Conservation (phyloP, 2,797 vertebrate species). For the Arctocebus calabarensis region DNA sequence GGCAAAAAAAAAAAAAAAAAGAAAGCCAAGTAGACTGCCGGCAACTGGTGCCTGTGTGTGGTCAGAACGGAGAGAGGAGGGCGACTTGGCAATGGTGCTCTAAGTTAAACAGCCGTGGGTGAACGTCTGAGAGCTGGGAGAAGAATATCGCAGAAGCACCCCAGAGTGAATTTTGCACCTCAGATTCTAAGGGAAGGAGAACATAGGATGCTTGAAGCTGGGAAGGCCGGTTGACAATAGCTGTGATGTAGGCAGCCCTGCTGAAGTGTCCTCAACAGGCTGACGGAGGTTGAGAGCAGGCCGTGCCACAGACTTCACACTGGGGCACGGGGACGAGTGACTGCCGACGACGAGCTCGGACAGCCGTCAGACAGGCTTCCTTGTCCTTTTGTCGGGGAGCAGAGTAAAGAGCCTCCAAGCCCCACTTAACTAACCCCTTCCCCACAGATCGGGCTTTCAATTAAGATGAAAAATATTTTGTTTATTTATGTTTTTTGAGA, state of each 20-base stretch:
- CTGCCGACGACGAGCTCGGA: accelerated
- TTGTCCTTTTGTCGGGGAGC: background rate
- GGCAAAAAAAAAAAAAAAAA: too few species aligned
- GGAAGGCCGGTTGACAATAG: background rate
- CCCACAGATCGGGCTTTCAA: background rate
- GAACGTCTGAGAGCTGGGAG: too few species aligned
- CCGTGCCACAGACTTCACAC: accelerated
- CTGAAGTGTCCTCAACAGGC: background rate
- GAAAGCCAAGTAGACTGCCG: too few species aligned
- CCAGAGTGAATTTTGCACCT: background rate
- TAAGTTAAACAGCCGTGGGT: too few species aligned
- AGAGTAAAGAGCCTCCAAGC: background rate
- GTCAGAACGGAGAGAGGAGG: background rate
- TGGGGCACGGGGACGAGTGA: too few species aligned
- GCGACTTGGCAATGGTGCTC: too few species aligned
- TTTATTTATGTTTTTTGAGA: background rate
- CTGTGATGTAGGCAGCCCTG: background rate
- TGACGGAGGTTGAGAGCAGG: background rate
- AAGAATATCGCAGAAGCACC: too few species aligned
- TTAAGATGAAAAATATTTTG: background rate
- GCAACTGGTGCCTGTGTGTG: background rate
- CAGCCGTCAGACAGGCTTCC: background rate
- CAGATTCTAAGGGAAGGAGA: background rate
- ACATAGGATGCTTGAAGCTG: background rate
- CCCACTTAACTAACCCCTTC: background rate